These are phyloP conservation scores for Phylloscopus collybita DNA, from an alignment of 2,797 vertebrate species.

Conservation along the genomic window DNA sequence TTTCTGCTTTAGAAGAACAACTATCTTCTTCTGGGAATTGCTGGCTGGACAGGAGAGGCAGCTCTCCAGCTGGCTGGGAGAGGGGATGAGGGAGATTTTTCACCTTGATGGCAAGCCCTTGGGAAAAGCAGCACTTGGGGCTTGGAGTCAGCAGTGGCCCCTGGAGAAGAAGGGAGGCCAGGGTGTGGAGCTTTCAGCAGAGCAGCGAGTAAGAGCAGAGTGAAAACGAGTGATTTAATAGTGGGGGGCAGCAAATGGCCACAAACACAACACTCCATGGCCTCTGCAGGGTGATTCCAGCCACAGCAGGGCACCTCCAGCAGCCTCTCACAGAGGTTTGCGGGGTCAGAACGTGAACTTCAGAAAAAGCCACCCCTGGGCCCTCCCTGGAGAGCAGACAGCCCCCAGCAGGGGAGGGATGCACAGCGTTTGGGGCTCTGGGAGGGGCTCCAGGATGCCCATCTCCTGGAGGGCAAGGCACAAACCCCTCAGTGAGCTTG, in stretches of 20 bases:
- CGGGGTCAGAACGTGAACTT: not conserved
- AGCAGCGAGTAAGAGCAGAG: not conserved
- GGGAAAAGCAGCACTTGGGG: not conserved
- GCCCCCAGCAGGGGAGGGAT: not conserved
- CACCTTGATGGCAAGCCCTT: not conserved
- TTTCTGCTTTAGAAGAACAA: not conserved
- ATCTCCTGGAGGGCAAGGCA: not conserved
- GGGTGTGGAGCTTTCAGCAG: not conserved
- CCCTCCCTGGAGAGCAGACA: not conserved
- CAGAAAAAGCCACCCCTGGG: not conserved
- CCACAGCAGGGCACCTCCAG: not conserved
- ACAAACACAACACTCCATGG: not conserved
- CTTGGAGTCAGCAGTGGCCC: not conserved
- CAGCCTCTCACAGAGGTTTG: not conserved
- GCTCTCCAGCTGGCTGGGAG: not conserved
- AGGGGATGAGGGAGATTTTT: not conserved
- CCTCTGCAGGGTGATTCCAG: not conserved
- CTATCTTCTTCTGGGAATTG: not conserved
- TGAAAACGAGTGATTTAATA: not conserved
- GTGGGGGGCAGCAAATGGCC: not conserved
- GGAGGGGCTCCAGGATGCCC: not conserved
- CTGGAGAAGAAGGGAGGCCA: not conserved
- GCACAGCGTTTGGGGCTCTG: not conserved
- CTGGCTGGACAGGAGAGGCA: not conserved
- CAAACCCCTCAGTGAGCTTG: not conserved